phyloP scores from a whole-genome alignment of 1,140 invertebrate genomes.

The Drosophila nasuta region DNA sequence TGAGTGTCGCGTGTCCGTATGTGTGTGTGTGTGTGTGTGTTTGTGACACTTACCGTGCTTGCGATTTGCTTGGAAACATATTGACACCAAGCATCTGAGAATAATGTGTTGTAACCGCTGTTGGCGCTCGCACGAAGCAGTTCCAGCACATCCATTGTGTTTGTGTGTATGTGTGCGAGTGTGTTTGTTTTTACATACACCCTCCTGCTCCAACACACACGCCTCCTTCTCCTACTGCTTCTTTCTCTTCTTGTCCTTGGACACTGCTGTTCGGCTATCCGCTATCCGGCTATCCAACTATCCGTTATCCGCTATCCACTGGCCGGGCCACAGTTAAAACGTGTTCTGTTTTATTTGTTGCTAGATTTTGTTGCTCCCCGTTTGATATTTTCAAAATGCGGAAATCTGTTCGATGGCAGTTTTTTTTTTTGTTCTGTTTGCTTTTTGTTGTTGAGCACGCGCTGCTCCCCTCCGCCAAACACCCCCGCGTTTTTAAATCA shows the following conservation, averaged over 20 bases:
- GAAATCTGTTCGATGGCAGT: slow-evolving; percentile 29
- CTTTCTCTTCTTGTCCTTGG: slow-evolving; percentile 19
- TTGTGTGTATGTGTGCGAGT: slow-evolving; percentile 25
- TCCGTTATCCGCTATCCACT: slow-evolving; percentile 13
- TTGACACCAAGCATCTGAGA: slow-evolving; percentile 76
- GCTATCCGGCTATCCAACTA: not conserved
- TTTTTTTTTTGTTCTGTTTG: slow-evolving; percentile 20
- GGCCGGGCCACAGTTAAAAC: slow-evolving; percentile 18
- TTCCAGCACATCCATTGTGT: slow-evolving; percentile 73
- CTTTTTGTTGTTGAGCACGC: slow-evolving; percentile 34
- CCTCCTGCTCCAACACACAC: not conserved
- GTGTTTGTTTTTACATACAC: slow-evolving; percentile 16
- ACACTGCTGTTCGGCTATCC: not conserved
- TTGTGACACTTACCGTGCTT: slow-evolving; percentile 67
- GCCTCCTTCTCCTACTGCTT: too few species aligned
- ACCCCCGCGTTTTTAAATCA: slow-evolving; percentile 32
- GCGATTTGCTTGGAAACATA: slow-evolving; percentile 70
- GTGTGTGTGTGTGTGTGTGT: not conserved
- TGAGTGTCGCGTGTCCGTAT: not conserved
- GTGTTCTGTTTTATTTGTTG: slow-evolving; percentile 15
- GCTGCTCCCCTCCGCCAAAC: slow-evolving; percentile 15
- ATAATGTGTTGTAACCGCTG: slow-evolving; percentile 64
- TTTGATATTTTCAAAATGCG: slow-evolving; percentile 43
- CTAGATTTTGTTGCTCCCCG: slow-evolving; percentile 16
- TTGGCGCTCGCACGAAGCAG: slow-evolving; percentile 64